phyloP scores from a whole-genome alignment of 2,888 invertebrate genomes.

The Stramonita haemastoma region DNA sequence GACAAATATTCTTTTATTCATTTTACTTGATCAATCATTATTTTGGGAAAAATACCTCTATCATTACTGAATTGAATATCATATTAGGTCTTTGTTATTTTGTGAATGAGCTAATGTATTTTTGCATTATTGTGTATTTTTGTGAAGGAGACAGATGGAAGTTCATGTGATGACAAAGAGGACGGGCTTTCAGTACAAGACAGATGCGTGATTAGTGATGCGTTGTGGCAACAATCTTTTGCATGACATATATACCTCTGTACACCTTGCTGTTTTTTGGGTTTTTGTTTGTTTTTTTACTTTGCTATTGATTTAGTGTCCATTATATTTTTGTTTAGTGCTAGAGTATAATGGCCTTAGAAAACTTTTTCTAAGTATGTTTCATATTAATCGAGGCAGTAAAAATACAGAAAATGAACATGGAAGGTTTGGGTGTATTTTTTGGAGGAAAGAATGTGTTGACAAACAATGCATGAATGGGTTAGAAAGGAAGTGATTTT shows the following conservation, averaged over 20 bases:
- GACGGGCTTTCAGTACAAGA: constrained; percentile 14
- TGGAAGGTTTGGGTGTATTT: background rate
- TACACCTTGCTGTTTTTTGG: background rate
- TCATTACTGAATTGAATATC: too few relatives aligned
- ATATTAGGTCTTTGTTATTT: too few relatives aligned
- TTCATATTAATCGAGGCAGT: background rate
- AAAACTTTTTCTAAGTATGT: background rate
- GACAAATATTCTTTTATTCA: too few relatives aligned
- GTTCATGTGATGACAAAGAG: background rate
- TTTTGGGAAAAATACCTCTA: too few relatives aligned
- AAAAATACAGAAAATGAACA: background rate
- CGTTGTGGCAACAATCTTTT: background rate
- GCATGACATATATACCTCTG: constrained; percentile 23
- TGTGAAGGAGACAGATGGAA: background rate
- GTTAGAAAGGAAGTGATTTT: too few relatives aligned
- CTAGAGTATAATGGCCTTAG: constrained; percentile 18
- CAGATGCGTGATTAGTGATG: background rate
- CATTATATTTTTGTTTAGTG: background rate
- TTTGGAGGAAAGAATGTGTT: background rate
- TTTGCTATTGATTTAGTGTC: background rate
- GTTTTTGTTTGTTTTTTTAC: background rate
- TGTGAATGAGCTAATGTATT: too few relatives aligned
- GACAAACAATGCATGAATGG: background rate
- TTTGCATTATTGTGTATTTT: background rate
- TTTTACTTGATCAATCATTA: too few relatives aligned